Base-by-base conservation (phyloP, 64 coral and sea anemone species). In the Dendrophyllia cribrosa region DNA sequence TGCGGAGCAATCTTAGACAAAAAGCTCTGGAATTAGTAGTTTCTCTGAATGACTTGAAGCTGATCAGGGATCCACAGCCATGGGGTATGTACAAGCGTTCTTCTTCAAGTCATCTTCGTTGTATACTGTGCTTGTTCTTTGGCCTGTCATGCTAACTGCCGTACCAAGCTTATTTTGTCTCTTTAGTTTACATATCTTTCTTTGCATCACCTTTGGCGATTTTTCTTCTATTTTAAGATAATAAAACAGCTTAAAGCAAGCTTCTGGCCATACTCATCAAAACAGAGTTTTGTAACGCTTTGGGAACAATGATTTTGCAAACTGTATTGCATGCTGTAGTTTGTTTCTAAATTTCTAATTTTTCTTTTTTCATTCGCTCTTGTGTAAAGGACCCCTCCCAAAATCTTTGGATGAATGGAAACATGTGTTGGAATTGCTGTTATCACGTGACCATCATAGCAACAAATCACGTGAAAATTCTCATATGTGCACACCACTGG, bases 371-470 rank as follows among this genome's bases (percentile, higher is more conserved):
- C 3, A 8, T 66, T 21, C 9, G 47, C 20, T 60, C 11, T 67
- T 3, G 5, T 83, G 25, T 70, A 3, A 55, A 92, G 91, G 91
- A 61, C 59, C 50, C 7, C 73, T 81, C 4, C 91, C 82, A 34
- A 78, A 92, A 13, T 20, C 80, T 46, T 56, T 92, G 49, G 70
- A 87, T 50, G 91, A 92, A 17, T 92, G 91, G 91, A 86, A 21
- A 77, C 23, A 47, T 23, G 13, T 92, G 60, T 51, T 92, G 73
- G 72, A 78, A 17, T 75, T 92, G 70, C 61, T 92, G 3, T 74
- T 75, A 53, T 86, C 43, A 59, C 69, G 74, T 44, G 14, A 78
- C 21, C 59, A 56, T 8, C 20, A 72, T 9, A 17, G 9, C 48
- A 22, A 85, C 7, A 25, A 77, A 7, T 58, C 23, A 49, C 20